phyloP scores from a whole-genome alignment of 2,797 vertebrate species.

The Podargus strigoides region DNA sequence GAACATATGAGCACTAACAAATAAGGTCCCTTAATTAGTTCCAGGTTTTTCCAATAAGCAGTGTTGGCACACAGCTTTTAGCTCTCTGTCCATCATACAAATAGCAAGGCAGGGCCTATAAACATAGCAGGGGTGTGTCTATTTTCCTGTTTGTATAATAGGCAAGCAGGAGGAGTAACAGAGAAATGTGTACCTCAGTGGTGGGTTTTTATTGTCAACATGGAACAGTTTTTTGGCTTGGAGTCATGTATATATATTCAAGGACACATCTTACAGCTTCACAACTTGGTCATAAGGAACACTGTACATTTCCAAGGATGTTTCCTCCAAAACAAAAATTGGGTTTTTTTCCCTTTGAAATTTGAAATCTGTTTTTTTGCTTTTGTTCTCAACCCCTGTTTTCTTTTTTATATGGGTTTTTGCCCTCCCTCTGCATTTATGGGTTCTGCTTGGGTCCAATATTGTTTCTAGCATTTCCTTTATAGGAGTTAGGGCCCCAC shows the following conservation, averaged over 20 bases:
- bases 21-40: constrained; percentile 19
- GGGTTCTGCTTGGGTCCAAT: neutral
- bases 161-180: neutral
- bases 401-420: neutral
- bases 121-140: neutral
- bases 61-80: neutral
- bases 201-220: neutral
- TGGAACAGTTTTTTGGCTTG: neutral
- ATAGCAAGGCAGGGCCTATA: constrained; percentile 16
- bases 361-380: neutral
- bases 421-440: constrained; percentile 7
- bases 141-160: neutral
- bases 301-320: neutral
- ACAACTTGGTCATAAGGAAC: neutral
- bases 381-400: neutral
- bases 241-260: neutral
- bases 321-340: neutral
- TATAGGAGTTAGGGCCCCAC: neutral
- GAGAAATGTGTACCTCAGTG: neutral
- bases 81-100: constrained; percentile 7
- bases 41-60: constrained; percentile 29
- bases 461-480: constrained; percentile 33
- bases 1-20: neutral
- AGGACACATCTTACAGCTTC: neutral
- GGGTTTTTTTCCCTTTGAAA: neutral